Conservation (phyloP, 2,888 invertebrate species). For the Zonitis immaculata region DNA sequence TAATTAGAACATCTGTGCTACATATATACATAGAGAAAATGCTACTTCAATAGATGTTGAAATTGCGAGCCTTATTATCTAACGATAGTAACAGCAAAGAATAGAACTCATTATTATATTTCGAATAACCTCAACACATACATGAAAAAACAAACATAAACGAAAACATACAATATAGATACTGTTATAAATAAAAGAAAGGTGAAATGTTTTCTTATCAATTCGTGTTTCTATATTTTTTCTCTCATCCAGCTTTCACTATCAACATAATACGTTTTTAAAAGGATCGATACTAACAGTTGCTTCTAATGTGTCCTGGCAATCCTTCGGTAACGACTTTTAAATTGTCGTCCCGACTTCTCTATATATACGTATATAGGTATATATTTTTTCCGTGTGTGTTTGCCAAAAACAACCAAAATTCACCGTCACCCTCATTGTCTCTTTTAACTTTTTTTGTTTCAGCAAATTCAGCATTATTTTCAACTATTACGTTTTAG, state of each 20-base stretch:
- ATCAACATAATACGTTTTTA: conserved; percentile 39
- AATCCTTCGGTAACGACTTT: conserved; percentile 45
- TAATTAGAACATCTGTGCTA: background rate
- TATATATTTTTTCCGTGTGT: too few relatives aligned
- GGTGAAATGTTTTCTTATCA: conserved; percentile 32
- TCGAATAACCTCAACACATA: conserved; percentile 16
- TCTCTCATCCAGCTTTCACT: background rate
- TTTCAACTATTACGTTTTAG: too few relatives aligned
- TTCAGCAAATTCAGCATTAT: too few relatives aligned
- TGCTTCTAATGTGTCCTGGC: conserved; percentile 45
- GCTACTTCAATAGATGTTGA: background rate
- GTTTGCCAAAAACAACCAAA: conserved; percentile 16
- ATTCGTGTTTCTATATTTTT: conserved; percentile 11
- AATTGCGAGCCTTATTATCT: background rate
- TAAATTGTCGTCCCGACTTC: conserved; percentile 42
- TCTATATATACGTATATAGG: too few relatives aligned
- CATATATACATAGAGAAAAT: background rate
- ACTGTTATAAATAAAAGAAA: conserved; percentile 14
- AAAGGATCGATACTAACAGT: conserved; percentile 43
- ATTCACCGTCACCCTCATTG: conserved; percentile 17
- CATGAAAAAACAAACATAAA: conserved; percentile 22
- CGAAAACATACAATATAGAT: too few relatives aligned
- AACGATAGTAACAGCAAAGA: background rate
- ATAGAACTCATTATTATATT: conserved; percentile 16
- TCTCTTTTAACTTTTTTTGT: too few relatives aligned